Base-by-base conservation (phyloP, 2,113 vertebrate species). In the Theristicus caerulescens region DNA sequence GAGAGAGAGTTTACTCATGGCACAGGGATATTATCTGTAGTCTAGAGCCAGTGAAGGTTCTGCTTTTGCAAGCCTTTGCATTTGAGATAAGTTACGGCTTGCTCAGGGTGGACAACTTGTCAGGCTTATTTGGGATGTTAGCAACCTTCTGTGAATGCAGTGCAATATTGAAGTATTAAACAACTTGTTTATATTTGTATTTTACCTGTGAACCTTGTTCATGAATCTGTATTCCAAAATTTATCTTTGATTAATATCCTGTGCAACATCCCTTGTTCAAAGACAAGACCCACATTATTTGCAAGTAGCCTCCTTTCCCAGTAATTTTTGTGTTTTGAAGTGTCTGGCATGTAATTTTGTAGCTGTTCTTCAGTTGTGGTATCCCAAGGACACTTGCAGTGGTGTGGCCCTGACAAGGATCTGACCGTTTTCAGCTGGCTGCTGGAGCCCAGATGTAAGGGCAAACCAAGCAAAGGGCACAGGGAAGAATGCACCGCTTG, bases 401-500 rank as follows among this genome's bases (percentile, higher is more conserved):
- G 20, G 9, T 36, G n/a, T 83, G 51, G 24, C 47, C 38, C 2
- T 11, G 78, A 51, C 16, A 22, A 69, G n/a, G 76, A 47, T 36
- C 47, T 66, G 71, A 36, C n/a, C 4, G 4, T 25, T 90, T 78
- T 74, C 66, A 76, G 57, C 61, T 84, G 81, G 69, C 64, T 95
- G 51, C 83, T 80, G 64, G 59, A 95, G 51, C 84, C 72, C 77
- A 88, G 85, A 74, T 89, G 47, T 52, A 78, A 84, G 88, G 81
- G 49, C 57, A 76, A 61, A 61, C 9, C 38, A 52, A 86, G 88
- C 51, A 90, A 84, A 97, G 93, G 91, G 87, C 88, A 78, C 11
- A 16, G 58, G 47, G 74, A 94, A 70, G 87, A 97, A 96, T 96
- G 96, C 54, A 16, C 16, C 1, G 51, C 67, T 92, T 86, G 94